Evolutionary conservation across 2,888 invertebrate species (phyloP).

Genomic region (Eilema griseolum): DNA sequence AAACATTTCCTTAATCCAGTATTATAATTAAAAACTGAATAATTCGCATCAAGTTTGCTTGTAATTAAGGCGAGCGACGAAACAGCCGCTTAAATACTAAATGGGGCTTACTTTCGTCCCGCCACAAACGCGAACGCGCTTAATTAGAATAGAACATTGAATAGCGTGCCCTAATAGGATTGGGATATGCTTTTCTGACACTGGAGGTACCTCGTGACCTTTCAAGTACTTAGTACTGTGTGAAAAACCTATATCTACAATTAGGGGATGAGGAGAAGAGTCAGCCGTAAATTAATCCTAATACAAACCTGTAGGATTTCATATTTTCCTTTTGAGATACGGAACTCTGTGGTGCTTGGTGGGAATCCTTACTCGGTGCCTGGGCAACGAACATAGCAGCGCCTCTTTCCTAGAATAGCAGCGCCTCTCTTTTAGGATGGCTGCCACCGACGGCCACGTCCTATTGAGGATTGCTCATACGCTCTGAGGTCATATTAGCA

Average conservation of each 20-base stretch:
- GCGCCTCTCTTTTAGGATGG: no score
- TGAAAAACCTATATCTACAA: neutral
- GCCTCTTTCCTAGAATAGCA: no score
- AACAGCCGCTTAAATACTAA: slow-evolving; percentile 54
- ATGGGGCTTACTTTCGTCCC: slow-evolving; percentile 50
- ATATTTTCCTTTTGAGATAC: no score
- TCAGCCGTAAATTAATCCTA: no score
- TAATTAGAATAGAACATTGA: slow-evolving; percentile 48
- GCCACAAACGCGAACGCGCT: slow-evolving; percentile 39
- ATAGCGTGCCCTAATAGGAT: slow-evolving; percentile 35
- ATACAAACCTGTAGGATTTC: no score
- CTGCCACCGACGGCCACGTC: no score
- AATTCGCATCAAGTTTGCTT: slow-evolving; percentile 54
- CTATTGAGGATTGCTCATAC: no score
- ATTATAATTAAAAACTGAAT: slow-evolving; percentile 64
- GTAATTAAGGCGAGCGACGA: slow-evolving; percentile 54
- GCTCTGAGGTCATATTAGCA: no score
- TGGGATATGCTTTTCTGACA: slow-evolving; percentile 24
- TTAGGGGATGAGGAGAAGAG: no score
- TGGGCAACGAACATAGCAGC: no score
- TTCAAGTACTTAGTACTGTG: neutral
- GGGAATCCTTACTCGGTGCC: no score
- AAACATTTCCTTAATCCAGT: slow-evolving; percentile 50
- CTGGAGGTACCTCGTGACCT: neutral
- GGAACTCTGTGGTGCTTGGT: no score